Evolutionary conservation across 2,888 invertebrate species (phyloP).

Genomic region (Subacronicta megacephala): DNA sequence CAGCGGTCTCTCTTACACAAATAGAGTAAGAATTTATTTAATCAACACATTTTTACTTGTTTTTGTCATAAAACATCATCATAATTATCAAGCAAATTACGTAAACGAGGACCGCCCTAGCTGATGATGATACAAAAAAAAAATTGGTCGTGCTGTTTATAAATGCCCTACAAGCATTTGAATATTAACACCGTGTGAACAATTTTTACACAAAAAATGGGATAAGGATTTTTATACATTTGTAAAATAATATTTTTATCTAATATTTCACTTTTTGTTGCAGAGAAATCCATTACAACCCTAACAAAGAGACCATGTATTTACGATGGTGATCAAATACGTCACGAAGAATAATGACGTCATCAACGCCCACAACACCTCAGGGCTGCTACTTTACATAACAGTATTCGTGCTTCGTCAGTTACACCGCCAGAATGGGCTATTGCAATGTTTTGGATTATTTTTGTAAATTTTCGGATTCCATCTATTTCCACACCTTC

Average conservation of each 20-base stretch:
- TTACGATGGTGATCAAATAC: conserved; percentile 77
- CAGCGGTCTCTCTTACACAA: conserved; percentile 89
- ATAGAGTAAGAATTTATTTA: conserved; percentile 84
- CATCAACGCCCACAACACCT: conserved; percentile 48
- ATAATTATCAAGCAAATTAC: conserved; percentile 20
- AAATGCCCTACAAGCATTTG: conserved; percentile 78
- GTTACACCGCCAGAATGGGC: conserved; percentile 85
- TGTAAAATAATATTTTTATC: conserved; percentile 16
- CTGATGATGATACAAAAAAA: conserved; percentile 33
- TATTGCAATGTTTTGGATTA: conserved; percentile 75
- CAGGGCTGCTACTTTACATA: conserved; percentile 73
- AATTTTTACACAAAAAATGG: conserved; percentile 19
- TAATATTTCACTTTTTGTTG: conserved; percentile 67
- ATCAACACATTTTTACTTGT: conserved; percentile 53
- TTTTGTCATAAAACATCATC: conserved; percentile 34
- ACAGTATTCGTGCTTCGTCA: conserved; percentile 88
- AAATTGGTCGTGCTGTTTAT: conserved; percentile 73
- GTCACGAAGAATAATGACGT: conserved; percentile 55
- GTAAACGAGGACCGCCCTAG: conserved; percentile 68
- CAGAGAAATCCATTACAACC: conserved; percentile 86
- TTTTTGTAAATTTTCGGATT: conserved; percentile 50
- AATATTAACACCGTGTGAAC: conserved; percentile 37
- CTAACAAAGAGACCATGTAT: conserved; percentile 83
- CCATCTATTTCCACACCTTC: conserved; percentile 36
- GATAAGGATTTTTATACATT: conserved; percentile 11